Conservation (phyloP, 1,140 invertebrate species). For the Drosophila littoralis region DNA sequence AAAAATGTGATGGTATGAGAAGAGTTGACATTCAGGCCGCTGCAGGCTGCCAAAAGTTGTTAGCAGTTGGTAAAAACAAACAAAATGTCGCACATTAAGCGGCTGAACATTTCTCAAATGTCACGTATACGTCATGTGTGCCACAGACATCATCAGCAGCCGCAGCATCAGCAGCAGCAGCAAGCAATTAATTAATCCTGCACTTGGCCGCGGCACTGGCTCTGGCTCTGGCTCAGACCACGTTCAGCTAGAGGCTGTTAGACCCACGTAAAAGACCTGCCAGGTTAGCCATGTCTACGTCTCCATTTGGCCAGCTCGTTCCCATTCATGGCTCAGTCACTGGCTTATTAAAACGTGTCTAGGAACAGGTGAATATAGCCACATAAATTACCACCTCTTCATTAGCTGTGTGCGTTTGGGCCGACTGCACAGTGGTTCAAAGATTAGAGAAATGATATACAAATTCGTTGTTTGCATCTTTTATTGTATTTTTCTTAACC, state of each 20-base stretch:
- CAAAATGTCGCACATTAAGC: constrained; percentile 82
- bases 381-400: constrained; percentile 83
- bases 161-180: constrained; percentile 13
- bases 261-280: constrained; percentile 37
- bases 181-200: constrained; percentile 79
- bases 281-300: constrained; percentile 46
- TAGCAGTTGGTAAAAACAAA: constrained; percentile 62
- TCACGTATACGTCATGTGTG: constrained; percentile 79
- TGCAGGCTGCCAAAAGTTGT: constrained; percentile 62
- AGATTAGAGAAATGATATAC: too few relatives aligned
- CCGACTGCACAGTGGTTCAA: constrained; percentile 48
- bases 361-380: constrained; percentile 77
- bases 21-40: constrained; percentile 33
- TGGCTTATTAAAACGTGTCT: constrained; percentile 78
- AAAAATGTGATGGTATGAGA: background rate
- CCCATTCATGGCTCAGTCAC: constrained; percentile 63
- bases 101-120: constrained; percentile 78
- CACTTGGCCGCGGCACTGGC: constrained; percentile 48
- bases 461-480: too few relatives aligned
- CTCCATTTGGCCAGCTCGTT: constrained; percentile 62
- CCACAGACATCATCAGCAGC: constrained; percentile 33
- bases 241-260: constrained; percentile 33
- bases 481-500: too few relatives aligned
- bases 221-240: constrained; percentile 29
- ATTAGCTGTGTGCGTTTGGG: constrained; percentile 57